Percentiles rank a stretch among this genome's conserved stretches.
Evolutionary conservation across 1,140 invertebrate species (phyloP).

Genomic region (Condylostylus longicornis): DNA sequence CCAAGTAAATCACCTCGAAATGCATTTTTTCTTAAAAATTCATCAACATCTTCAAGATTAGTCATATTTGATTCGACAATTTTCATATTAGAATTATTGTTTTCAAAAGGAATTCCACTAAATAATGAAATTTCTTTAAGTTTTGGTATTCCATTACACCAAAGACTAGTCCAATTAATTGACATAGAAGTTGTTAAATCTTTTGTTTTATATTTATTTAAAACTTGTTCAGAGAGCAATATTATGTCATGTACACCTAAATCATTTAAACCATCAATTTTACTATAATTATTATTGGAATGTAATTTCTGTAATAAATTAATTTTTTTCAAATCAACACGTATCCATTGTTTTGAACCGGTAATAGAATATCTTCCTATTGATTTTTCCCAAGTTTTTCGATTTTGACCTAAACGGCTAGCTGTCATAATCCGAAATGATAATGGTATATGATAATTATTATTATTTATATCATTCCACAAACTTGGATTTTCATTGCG

Average conservation of each 20-base stretch:
- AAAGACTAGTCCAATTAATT: slow-evolving; percentile 59
- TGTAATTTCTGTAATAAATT: slow-evolving; percentile 17
- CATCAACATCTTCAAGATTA: slow-evolving; percentile 22
- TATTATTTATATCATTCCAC: slow-evolving; percentile 37
- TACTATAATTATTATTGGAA: neutral
- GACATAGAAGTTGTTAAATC: slow-evolving; percentile 50
- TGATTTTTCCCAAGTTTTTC: slow-evolving; percentile 51
- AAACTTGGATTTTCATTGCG: slow-evolving; percentile 38
- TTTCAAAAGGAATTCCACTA: slow-evolving; percentile 30
- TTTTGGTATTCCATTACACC: slow-evolving; percentile 69
- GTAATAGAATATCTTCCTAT: slow-evolving; percentile 58
- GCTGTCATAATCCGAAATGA: slow-evolving; percentile 71
- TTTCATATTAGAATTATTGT: slow-evolving; percentile 35
- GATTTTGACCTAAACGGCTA: slow-evolving; percentile 60
- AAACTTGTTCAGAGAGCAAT: slow-evolving; percentile 72
- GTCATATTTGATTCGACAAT: slow-evolving; percentile 31
- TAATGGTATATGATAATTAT: slow-evolving; percentile 48
- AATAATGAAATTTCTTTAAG: slow-evolving; percentile 40
- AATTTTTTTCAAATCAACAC: slow-evolving; percentile 52
- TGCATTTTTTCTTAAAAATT: slow-evolving; percentile 20
- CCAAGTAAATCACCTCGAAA: slow-evolving; percentile 29
- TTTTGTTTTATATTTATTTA: slow-evolving; percentile 43
- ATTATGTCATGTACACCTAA: slow-evolving; percentile 37
- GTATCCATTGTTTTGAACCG: slow-evolving; percentile 80
- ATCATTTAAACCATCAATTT: slow-evolving; percentile 11